Evolutionary conservation across 2,888 invertebrate species (phyloP), one percentile per base, ranked within the genome.

Genomic region (Drosophila pseudotalamancana): DNA sequence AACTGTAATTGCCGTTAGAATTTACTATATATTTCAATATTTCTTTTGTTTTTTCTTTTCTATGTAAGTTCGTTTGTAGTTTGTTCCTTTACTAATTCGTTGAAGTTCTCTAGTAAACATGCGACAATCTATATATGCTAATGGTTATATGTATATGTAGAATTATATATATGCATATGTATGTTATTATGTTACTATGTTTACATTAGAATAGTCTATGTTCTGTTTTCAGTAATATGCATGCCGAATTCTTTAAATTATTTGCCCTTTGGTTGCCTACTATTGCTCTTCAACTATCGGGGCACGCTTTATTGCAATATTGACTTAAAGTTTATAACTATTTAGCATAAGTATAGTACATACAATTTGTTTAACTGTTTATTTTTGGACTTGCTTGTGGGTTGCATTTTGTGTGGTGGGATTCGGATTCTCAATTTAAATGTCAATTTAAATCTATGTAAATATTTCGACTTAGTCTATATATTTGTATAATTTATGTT

Each of bases 351-450:
- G 18, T 45, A 45, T 48, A 63, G 39, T 56, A 51, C 40, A 59
- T 57, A 57, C 32, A 42, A 43, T 57, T 64, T 65, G 49, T 32
- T 32, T 21, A n/a, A 14, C 39, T 55, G 35, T n/a, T 55, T 25
- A 14, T 29, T 8, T 43, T 76, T 83, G 83, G 76, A 76, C 75
- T 81, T 68, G 73, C 77, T 79, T 77, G 82, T 84, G 84, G 84
- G 79, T 77, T 73, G 79, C 79, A 72, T 72, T 78, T 70, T 72
- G 50, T 79, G 78, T 82, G 83, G 83, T 83, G 83, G 83, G 84
- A 84, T 82, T 64, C 70, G 79, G 74, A 83, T 67, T 72, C 51
- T 72, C 57, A 74, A 71, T 70, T 76, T 50, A 31, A 51, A 53
- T 37, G 25, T 21, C 35, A 60, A 31, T 19, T 49, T 21, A 42